phyloP scores from a whole-genome alignment of 2,888 invertebrate species.

The Metallyticus violacea region DNA sequence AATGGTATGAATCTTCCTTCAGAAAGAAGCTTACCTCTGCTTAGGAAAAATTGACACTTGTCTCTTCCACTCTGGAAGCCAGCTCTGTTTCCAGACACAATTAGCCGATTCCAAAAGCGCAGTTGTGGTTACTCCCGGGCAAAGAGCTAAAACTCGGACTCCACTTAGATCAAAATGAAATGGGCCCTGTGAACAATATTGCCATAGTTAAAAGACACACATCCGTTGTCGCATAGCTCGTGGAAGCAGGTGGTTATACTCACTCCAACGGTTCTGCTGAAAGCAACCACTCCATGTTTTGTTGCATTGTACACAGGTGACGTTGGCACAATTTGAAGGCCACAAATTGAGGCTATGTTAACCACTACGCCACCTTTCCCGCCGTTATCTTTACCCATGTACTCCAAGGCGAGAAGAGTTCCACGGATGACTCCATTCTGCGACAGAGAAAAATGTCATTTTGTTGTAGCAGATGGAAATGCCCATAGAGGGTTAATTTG shows the following conservation, averaged over 20 bases:
- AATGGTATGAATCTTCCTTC: too few species aligned
- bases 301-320: slow-evolving; percentile 60
- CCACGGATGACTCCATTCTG: slow-evolving; percentile 39
- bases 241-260: slow-evolving; percentile 17
- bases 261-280: slow-evolving; percentile 52
- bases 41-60: background rate
- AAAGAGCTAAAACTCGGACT: background rate
- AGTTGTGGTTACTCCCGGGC: background rate
- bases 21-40: background rate
- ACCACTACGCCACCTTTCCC: slow-evolving; percentile 49
- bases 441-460: background rate
- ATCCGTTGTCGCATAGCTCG: background rate
- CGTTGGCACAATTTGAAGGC: slow-evolving; percentile 47
- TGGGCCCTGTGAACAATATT: background rate
- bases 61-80: background rate
- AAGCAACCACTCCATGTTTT: slow-evolving; percentile 53
- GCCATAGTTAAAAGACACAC: background rate
- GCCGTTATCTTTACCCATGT: slow-evolving; percentile 45
- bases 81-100: background rate
- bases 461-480: too few species aligned
- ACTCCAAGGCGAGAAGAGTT: slow-evolving; percentile 45
- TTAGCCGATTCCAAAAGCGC: background rate
- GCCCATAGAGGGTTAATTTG: too few species aligned
- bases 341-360: slow-evolving; percentile 50
- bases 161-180: background rate